phyloP scores from a whole-genome alignment of 2,888 invertebrate species.

The Therioaphis trifolii region DNA sequence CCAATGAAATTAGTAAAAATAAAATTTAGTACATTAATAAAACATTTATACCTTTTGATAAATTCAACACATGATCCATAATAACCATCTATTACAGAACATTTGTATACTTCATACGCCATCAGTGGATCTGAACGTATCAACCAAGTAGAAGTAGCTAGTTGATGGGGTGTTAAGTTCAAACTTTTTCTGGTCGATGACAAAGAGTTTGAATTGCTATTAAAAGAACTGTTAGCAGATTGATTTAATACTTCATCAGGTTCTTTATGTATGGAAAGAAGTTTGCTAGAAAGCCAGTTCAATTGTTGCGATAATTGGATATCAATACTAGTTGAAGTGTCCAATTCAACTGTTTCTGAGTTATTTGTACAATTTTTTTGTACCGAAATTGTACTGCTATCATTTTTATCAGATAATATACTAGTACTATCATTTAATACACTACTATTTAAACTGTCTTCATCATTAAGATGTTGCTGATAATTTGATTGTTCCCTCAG shows the following conservation, averaged over 20 bases:
- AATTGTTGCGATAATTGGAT: conserved; percentile 11
- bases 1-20: neutral
- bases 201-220: neutral
- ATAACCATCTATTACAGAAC: conserved; percentile 34
- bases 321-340: neutral
- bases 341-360: neutral
- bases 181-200: neutral
- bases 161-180: neutral
- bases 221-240: conserved; percentile 22
- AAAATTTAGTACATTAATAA: neutral
- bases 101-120: conserved; percentile 48
- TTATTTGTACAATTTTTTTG: neutral
- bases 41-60: conserved; percentile 42
- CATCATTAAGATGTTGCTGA: neutral
- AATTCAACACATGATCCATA: conserved; percentile 45
- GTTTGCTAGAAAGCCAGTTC: conserved; percentile 31
- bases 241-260: neutral
- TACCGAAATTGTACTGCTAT: neutral
- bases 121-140: conserved; percentile 46
- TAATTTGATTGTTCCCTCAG: neutral
- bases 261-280: neutral
- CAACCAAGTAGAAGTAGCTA: conserved; percentile 36
- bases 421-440: neutral
- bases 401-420: neutral
- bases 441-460: conserved; percentile 6